phyloP scores from a whole-genome alignment of 2,888 invertebrate genomes.

The Apodemia mormo region DNA sequence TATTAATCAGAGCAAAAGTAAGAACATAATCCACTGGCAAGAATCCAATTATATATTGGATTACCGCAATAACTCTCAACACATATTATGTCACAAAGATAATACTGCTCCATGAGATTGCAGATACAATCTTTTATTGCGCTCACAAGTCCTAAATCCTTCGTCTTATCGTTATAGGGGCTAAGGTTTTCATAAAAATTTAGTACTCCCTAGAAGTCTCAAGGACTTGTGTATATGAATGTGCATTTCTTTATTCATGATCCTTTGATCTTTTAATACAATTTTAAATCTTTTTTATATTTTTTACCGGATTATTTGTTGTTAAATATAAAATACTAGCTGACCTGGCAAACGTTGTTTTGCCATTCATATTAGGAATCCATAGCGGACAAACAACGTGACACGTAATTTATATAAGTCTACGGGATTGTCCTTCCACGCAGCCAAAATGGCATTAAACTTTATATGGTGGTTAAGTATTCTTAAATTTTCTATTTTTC shows the following conservation, averaged over 20 bases:
- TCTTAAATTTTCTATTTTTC: no score
- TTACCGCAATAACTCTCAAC: neutral
- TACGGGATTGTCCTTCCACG: no score
- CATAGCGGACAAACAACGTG: no score
- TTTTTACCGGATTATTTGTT: no score
- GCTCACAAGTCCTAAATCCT: slow-evolving; percentile 7
- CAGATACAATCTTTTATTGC: slow-evolving; percentile 16
- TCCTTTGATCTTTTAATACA: no score
- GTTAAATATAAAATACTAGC: no score
- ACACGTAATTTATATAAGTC: no score
- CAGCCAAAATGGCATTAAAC: no score
- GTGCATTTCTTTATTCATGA: neutral
- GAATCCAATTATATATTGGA: neutral
- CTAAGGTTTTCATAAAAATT: slow-evolving; percentile 7
- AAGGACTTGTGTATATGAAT: neutral
- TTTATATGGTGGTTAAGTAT: no score
- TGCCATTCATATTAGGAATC: no score
- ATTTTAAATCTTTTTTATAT: no score
- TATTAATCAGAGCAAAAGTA: neutral
- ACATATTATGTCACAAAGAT: slow-evolving; percentile 7
- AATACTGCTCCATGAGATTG: slow-evolving; percentile 5
- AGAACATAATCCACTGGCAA: neutral
- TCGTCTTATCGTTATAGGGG: neutral
- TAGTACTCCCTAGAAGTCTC: neutral
- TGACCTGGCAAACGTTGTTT: no score